A percentile compares a stretch with the other conserved stretches of the same genome.
These are phyloP conservation scores for Rugalucina vietnamica DNA, from an alignment of 2,888 invertebrate species.

Conservation along the genomic window DNA sequence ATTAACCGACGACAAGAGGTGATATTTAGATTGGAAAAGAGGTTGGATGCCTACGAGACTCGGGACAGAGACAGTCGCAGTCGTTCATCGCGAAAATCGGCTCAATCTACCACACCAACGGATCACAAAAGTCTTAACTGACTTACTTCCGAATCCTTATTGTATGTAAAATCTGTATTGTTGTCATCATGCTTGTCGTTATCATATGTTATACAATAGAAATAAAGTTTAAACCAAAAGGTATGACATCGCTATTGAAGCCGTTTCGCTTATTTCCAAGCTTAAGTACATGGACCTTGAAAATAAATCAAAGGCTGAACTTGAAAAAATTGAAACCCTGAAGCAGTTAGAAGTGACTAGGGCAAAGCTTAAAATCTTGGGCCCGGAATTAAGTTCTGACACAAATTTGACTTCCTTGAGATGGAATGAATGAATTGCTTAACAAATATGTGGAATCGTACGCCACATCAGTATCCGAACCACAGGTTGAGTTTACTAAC, in stretches of 20 bases:
- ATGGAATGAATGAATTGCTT: not conserved
- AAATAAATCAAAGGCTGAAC: not conserved
- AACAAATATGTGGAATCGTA: not conserved
- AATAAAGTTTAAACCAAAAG: too few relatives aligned
- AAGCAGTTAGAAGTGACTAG: not conserved
- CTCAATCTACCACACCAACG: not conserved
- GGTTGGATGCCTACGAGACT: too few relatives aligned
- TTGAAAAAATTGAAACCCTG: not conserved
- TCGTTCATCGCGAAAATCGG: too few relatives aligned
- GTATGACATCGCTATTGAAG: not conserved
- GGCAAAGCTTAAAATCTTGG: not conserved
- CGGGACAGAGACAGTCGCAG: too few relatives aligned
- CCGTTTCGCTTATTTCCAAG: not conserved
- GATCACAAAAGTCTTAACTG: too few relatives aligned
- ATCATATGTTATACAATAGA: too few relatives aligned
- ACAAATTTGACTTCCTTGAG: not conserved
- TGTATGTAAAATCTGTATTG: too few relatives aligned
- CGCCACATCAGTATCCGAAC: not conserved
- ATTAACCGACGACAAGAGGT: too few relatives aligned
- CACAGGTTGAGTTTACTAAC: not conserved
- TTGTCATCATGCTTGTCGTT: too few relatives aligned
- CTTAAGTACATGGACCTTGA: not conserved
- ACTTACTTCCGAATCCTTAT: too few relatives aligned
- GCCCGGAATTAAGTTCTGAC: not conserved
- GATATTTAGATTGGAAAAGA: too few relatives aligned